Evolutionary conservation across 2,797 vertebrate genomes (phyloP), one percentile per base, ranked within the genome.

Genomic region (Chanos chanos): DNA sequence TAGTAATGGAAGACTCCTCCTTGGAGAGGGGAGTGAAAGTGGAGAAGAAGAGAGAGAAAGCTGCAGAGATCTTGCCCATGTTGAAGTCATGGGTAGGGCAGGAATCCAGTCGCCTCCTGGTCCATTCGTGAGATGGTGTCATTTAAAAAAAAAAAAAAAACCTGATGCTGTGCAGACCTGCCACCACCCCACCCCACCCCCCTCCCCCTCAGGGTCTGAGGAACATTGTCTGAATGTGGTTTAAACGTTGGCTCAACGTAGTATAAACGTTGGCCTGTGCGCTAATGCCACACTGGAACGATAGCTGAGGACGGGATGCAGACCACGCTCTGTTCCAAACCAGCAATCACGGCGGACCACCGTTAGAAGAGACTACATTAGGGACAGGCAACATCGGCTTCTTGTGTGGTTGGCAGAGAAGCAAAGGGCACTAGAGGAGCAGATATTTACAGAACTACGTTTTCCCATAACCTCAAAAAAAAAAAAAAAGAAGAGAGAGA

Each of bases 241-340:
- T n/a, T n/a, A n/a, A n/a, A n/a, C n/a, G n/a, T n/a, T n/a, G n/a
- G n/a, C n/a, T n/a, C n/a, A n/a, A n/a, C n/a, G n/a, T n/a, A n/a
- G n/a, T n/a, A n/a, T n/a, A n/a, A n/a, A n/a, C n/a, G n/a, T n/a
- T n/a, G n/a, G n/a, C n/a, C n/a, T n/a, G n/a, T n/a, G n/a, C n/a
- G n/a, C n/a, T n/a, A n/a, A n/a, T n/a, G n/a, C n/a, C n/a, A n/a
- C n/a, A n/a, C 51, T 51, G 74, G 71, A 36, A 70, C 79, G 77
- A 80, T 62, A 51, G 39, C 62, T 40, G 60, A 74, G 85, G 83
- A 87, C 77, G 81, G 49, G 85, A 76, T 73, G 70, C 84, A 86
- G 83, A 52, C 77, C 69, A 48, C 7, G 15, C 9, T 30, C 68
- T 73, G 68, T 73, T 73, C 75, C 74, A 66, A 77, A 65, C 77